Evolutionary conservation across 2,113 vertebrate genomes (phyloP), one percentile per base, ranked within the genome.

Genomic region (Phaethon lepturus): DNA sequence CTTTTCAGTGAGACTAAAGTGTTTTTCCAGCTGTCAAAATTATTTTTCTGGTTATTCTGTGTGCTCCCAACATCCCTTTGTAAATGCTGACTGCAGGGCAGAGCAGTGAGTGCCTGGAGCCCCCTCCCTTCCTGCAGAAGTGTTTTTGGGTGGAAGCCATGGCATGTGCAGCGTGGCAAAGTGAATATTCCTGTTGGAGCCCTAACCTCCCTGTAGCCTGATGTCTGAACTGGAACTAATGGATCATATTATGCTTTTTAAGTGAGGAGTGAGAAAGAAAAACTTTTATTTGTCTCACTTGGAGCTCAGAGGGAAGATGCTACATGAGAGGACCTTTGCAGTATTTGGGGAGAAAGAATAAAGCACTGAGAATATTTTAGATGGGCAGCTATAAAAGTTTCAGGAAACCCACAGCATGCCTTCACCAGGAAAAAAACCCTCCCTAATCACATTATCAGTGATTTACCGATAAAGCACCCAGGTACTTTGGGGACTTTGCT

Each of bases 11-110:
- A 93, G 73, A 91, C 40, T 5, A 3, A 91, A 96, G 53, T 85
- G 45, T 91, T 97, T 97, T 91, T 94, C 86, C 95, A 97, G 94
- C 91, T 96, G 73, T 72, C 93, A 79, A 19, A 89, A 77, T 81
- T 84, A 86, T 81, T 97, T 78, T 94, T 84, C 83, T 87, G 80
- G 44, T 93, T 97, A 47, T 79, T 89, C 84, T 9, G 7, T 0
- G 0, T 88, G 64, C 53, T 95, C 8, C 22, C n/a, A 66, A 89
- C 62, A 87, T 93, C 89, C 66, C 71, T 91, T 95, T 94, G 91
- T 89, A 95, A 95, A 75, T 50, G 71, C 80, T 85, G 94, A 89
- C 77, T 81, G 81, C 90, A 73, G 49, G 63, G 68, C 53, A 90
- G 93, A 91, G 50, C 40, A 7, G 63, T 1, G 17, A 94, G 53